Evolutionary conservation across 2,113 vertebrate species (phyloP).

Genomic region (Castor canadensis): DNA sequence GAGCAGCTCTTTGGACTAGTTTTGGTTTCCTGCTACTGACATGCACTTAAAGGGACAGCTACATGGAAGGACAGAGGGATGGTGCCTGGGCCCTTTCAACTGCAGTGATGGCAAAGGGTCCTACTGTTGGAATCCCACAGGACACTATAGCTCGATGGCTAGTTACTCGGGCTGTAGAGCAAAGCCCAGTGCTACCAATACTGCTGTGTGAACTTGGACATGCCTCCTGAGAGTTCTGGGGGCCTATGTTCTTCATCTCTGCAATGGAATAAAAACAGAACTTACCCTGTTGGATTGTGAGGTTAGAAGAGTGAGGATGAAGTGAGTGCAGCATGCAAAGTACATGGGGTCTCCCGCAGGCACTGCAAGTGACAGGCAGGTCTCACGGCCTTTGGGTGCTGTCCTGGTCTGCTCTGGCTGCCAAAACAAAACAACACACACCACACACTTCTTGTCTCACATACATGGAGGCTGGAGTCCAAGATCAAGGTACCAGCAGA

Average conservation of each 20-base stretch:
- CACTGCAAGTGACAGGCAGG: background rate
- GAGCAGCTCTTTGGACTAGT: background rate
- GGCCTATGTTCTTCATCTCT: background rate
- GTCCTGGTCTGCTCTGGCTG: background rate
- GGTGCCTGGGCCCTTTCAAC: background rate
- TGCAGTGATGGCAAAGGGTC: accelerated
- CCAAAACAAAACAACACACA: background rate
- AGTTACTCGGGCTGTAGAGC: background rate
- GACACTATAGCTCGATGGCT: accelerated
- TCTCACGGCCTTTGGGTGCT: background rate
- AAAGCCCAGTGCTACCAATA: background rate
- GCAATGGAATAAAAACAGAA: no score
- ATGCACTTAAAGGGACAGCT: background rate
- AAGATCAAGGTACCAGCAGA: background rate
- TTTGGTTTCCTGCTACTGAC: background rate
- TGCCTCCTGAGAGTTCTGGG: background rate
- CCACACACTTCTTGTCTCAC: background rate
- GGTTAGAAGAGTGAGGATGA: background rate
- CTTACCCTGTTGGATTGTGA: background rate
- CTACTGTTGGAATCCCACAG: background rate
- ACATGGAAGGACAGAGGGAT: background rate
- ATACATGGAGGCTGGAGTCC: background rate
- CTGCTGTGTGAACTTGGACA: accelerated
- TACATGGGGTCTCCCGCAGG: background rate
- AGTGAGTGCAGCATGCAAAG: background rate